Evolutionary conservation across 1,140 invertebrate species (phyloP), one percentile per base, ranked within the genome.

Genomic region (Diuraphis noxia): DNA sequence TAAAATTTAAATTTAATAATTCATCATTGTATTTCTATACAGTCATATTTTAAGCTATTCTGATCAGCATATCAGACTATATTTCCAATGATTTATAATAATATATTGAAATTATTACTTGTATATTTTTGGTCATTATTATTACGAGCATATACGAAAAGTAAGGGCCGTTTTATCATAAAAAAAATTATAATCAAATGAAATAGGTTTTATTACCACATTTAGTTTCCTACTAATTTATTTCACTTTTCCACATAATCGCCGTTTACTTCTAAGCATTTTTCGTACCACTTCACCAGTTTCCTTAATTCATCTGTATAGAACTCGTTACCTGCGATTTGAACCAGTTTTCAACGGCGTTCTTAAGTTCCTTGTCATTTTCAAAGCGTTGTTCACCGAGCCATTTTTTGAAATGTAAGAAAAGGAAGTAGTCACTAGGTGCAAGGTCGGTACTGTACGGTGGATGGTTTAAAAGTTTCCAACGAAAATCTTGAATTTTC

Each of bases 401-500:
- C 10, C 5, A 36, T 77, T 77, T 10, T 36, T 77, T 77, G 13
- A 77, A 77, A 10, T 38, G 17, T 6, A 81, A 21, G 77, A 81
- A 81, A 21, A 81, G 77, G 36, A 81, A 81, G 36, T 40, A 81
- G 19, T 38, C 36, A 21, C 36, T 81, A 81, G 77, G 36, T 40
- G 77, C 5, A 23, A 81, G 72, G 72, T 81, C 77, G 19, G 19
- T 7, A 81, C 36, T 81, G 77, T 25, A 81, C 17, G 4, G 34
- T 79, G n/a, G 72, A 17, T 79, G 72, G 72, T n/a, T n/a, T n/a
- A 79, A 79, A 34, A 36, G n/a, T 79, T 79, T 0, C 17, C 72
- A 79, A 79, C 13, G 34, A 79, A 79, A 79, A 79, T 36, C 72
- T 79, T 79, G n/a, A 79, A 79, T 79, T 79, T 72, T 72, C 30